Base-by-base conservation (phyloP, 35 echinoderm and acorn worm species). In the Lytechinus variegatus region DNA sequence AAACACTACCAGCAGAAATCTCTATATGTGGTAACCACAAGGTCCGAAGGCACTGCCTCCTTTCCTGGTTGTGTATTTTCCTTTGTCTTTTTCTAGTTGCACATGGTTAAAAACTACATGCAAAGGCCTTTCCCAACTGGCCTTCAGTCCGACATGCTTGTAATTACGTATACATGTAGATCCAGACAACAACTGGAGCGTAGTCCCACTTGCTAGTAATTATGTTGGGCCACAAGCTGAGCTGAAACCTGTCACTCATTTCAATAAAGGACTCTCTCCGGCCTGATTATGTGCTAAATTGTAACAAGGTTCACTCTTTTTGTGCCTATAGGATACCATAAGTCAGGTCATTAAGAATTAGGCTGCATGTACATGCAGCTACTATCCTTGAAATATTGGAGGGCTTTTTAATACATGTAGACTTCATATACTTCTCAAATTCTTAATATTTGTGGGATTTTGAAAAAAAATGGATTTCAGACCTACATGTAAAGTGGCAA, bases 181-280 rank as follows among this genome's bases (percentile, higher is more conserved):
- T 24, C 66, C 66, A 79, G 66, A 24, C 66, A 79, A 16, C 66
- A 79, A 79, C 21, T 79, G 66, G 66, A 19, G 21, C 21, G 66
- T 79, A 79, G 66, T 79, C 66, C 3, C 66, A 79, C 66, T 79
- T 79, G 66, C 66, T 79, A 6, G 3, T 79, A 27, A 79, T 79
- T 79, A 79, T 79, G 66, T 79, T 79, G 14, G 66, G n/a, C 66
- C 66, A 79, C 66, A 79, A n/a, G 66, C 66, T 79, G 66, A 24
- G 66, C n/a, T 79, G 66, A 79, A 79, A 79, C 66, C 66, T 79
- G 66, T n/a, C 66, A 79, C 14, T 79, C 66, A 79, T 79, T 79
- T 79, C 66, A 79, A 79, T 79, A 24, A 79, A 79, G 66, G 66
- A 79, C 16, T 79, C 66, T 7, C 66, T 79, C 33, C n/a, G 66